These are phyloP conservation scores for Drosophila parabipectinata DNA, from an alignment of 1,140 invertebrate genomes.

Conservation along the genomic window DNA sequence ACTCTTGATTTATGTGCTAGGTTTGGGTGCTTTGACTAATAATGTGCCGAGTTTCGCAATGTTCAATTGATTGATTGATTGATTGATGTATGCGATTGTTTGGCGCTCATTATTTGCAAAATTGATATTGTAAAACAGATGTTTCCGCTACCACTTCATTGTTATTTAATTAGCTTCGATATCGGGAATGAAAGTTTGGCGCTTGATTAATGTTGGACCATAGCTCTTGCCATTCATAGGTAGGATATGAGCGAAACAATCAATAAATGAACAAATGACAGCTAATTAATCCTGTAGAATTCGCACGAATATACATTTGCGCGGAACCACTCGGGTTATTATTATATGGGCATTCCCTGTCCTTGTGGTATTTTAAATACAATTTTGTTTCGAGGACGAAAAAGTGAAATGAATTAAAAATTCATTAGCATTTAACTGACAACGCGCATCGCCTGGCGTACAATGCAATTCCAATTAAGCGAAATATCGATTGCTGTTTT, in stretches of 20 bases:
- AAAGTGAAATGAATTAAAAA: slow-evolving; percentile 67
- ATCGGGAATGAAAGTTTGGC: slow-evolving; percentile 35
- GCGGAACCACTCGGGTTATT: slow-evolving; percentile 21
- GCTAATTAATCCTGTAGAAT: slow-evolving; percentile 65
- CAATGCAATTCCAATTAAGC: slow-evolving; percentile 26
- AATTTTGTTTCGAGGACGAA: slow-evolving; percentile 51
- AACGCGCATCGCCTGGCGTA: slow-evolving; percentile 11
- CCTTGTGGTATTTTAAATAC: slow-evolving; percentile 73
- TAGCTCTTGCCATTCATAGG: slow-evolving; percentile 12
- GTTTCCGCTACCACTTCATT: slow-evolving; percentile 65
- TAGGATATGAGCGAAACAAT: slow-evolving; percentile 47
- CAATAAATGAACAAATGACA: slow-evolving; percentile 77
- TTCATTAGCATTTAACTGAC: slow-evolving; percentile 68
- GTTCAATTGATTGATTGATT: slow-evolving; percentile 47
- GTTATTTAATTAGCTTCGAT: slow-evolving; percentile 64
- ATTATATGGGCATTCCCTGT: slow-evolving; percentile 26
- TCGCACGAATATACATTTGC: slow-evolving; percentile 6
- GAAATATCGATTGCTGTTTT: slow-evolving; percentile 30
- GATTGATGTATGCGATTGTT: slow-evolving; percentile 17
- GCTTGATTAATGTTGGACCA: slow-evolving; percentile 66
- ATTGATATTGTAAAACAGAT: slow-evolving; percentile 61
- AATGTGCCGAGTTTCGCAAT: slow-evolving; percentile 51
- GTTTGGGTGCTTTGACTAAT: slow-evolving; percentile 51
- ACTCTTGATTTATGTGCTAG: slow-evolving; percentile 29
- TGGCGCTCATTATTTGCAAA: slow-evolving; percentile 39